These are phyloP conservation scores for Hirtodrosophila alboralis DNA, from an alignment of 2,888 invertebrate species.

Conservation along the genomic window DNA sequence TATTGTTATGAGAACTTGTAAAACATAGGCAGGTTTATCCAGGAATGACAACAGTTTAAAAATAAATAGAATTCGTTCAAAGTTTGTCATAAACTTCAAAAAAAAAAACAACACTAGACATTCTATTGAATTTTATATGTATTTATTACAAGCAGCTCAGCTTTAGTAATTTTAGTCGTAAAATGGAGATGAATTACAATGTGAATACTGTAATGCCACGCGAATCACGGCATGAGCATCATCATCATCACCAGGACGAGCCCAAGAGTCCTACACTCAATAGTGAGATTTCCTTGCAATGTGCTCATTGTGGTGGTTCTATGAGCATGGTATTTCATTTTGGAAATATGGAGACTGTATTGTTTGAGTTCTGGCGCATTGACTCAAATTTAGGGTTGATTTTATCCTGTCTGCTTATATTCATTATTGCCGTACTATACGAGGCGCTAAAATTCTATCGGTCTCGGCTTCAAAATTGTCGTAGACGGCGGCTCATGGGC, in stretches of 20 bases:
- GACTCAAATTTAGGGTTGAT: conserved; percentile 10
- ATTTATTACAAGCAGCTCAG: no score
- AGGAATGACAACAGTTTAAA: no score
- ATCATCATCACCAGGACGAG: conserved; percentile 22
- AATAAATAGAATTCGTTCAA: no score
- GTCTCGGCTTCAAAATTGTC: conserved; percentile 35
- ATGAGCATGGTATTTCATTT: conserved; percentile 49
- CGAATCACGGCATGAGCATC: conserved; percentile 15
- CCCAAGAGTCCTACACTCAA: neutral
- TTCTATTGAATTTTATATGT: no score
- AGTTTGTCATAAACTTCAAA: neutral
- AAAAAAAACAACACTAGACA: neutral
- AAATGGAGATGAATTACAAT: conserved; percentile 29
- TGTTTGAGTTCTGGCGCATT: conserved; percentile 56
- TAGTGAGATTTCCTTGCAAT: neutral
- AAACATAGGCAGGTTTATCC: no score
- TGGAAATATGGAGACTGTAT: conserved; percentile 43
- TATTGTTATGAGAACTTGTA: no score
- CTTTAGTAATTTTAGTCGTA: neutral
- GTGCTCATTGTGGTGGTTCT: neutral
- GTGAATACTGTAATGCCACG: conserved; percentile 5
- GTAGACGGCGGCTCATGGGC: conserved; percentile 29
- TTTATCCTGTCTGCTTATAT: conserved; percentile 50
- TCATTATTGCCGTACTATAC: conserved; percentile 55
- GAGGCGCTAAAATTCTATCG: conserved; percentile 60